Evolutionary conservation across 1,140 invertebrate genomes (phyloP), one percentile per base, ranked within the genome.

Genomic region (Drosophila miranda): DNA sequence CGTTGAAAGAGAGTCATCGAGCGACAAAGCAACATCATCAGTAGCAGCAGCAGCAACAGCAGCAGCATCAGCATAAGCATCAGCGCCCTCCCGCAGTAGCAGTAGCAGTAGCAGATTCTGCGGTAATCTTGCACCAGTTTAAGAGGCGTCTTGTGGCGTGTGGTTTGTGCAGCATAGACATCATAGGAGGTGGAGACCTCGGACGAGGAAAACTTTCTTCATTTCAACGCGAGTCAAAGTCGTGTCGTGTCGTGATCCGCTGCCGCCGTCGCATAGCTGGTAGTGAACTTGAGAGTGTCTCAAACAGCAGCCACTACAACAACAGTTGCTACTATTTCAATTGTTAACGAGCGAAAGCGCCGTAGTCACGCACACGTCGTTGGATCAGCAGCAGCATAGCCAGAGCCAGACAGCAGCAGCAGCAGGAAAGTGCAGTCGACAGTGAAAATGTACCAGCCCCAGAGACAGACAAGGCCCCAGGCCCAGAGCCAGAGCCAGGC

Each of bases 311-410:
- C 13, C 13, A 38, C 34, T 38, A 38, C 34, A 13, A 38, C 68
- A 69, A 52, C 49, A 61, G 55, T 80, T 82, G 75, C 72, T 84
- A 75, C 81, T 82, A 78, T 89, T 89, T 89, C 88, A 88, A 88
- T 89, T 89, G 81, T 87, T 89, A 88, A 89, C 82, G 83, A 84
- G 89, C 89, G 89, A 90, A 90, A 90, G 89, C 89, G 89, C 81
- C 73, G 88, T 75, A 79, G 84, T 73, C 72, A 84, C 83, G 78
- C 75, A 75, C 57, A 69, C 49, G 69, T 54, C 57, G 69, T 55
- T 70, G 68, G 68, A 81, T 61, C 53, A 63, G 26, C 46, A 69
- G 42, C 26, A 26, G 21, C 30, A 54, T 6, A 26, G 4, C 34
- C n/a, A 23, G 19, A 57, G 54, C 28, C 26, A 41, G 30, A 50